phyloP scores from a whole-genome alignment of 30 jellyfish, hydroid and myxozoan species.

The Aurelia aurita region DNA sequence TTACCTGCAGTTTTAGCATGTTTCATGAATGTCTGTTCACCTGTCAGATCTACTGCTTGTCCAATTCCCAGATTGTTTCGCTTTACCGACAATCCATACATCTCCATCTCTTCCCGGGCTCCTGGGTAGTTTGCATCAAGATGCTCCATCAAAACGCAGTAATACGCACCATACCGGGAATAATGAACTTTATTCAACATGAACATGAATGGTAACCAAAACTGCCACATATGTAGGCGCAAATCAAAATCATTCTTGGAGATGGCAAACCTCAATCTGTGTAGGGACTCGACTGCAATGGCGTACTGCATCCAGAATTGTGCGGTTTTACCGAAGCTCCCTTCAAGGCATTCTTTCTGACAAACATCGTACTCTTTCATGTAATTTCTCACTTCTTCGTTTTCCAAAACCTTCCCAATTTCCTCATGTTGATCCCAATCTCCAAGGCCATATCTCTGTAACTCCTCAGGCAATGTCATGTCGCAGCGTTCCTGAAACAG shows the following conservation, averaged over 20 bases:
- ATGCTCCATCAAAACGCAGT: slow-evolving; percentile 9
- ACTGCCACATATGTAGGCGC: slow-evolving; percentile 24
- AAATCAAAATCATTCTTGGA: slow-evolving; percentile 22
- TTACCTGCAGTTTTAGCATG: slow-evolving; percentile 52
- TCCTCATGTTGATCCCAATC: not conserved
- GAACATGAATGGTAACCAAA: slow-evolving; percentile 32
- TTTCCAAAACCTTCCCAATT: slow-evolving; percentile 1
- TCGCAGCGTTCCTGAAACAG: slow-evolving; percentile 7
- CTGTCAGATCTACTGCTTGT: slow-evolving; percentile 51
- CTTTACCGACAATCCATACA: slow-evolving; percentile 9
- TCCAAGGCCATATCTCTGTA: not conserved
- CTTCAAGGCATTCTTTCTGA: not conserved
- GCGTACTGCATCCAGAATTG: slow-evolving; percentile 35
- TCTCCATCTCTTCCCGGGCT: slow-evolving; percentile 38
- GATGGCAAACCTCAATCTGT: slow-evolving; percentile 3
- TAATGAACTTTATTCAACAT: slow-evolving; percentile 27
- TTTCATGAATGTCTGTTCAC: slow-evolving; percentile 59
- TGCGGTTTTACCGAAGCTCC: slow-evolving; percentile 39
- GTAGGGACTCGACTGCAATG: slow-evolving; percentile 1
- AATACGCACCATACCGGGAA: slow-evolving; percentile 61
- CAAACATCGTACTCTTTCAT: not conserved
- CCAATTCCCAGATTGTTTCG: slow-evolving; percentile 42
- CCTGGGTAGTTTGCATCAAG: slow-evolving; percentile 41
- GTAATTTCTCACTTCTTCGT: not conserved
- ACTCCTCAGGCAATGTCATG: not conserved